These are phyloP conservation scores for Acridotheres tristis DNA, from an alignment of 2,797 vertebrate genomes.

Conservation along the genomic window DNA sequence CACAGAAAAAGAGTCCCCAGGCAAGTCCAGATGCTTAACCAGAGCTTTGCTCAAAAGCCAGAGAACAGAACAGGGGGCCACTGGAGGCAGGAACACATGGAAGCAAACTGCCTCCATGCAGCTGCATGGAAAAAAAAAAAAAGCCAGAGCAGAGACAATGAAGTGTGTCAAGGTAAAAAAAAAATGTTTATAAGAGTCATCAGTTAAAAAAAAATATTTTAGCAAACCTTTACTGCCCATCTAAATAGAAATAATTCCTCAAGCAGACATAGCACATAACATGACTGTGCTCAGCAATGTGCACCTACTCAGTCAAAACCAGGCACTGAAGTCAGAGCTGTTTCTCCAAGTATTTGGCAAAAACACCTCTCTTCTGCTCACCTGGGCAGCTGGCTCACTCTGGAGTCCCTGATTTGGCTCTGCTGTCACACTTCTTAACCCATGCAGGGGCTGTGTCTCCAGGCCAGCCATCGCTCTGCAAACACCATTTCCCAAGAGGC, in stretches of 20 bases:
- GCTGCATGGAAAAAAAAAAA: not conserved
- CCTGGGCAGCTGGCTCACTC: not conserved
- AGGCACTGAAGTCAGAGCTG: not conserved
- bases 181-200: not conserved
- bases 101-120: not conserved
- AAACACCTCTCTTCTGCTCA: not conserved
- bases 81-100: not conserved
- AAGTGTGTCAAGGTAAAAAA: not conserved
- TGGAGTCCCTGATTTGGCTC: not conserved
- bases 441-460: not conserved
- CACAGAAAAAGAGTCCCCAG: not conserved
- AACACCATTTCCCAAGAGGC: not conserved
- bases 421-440: not conserved
- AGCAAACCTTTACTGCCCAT: not conserved
- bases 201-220: not conserved
- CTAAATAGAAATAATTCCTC: not conserved
- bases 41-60: not conserved
- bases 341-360: not conserved
- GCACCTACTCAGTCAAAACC: not conserved
- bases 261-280: not conserved
- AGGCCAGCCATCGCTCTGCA: not conserved
- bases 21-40: not conserved
- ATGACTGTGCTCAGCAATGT: not conserved
- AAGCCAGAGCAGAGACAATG: not conserved
- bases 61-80: not conserved